phyloP scores from a whole-genome alignment of 64 coral and sea anemone species.

The Trachythela sp. region DNA sequence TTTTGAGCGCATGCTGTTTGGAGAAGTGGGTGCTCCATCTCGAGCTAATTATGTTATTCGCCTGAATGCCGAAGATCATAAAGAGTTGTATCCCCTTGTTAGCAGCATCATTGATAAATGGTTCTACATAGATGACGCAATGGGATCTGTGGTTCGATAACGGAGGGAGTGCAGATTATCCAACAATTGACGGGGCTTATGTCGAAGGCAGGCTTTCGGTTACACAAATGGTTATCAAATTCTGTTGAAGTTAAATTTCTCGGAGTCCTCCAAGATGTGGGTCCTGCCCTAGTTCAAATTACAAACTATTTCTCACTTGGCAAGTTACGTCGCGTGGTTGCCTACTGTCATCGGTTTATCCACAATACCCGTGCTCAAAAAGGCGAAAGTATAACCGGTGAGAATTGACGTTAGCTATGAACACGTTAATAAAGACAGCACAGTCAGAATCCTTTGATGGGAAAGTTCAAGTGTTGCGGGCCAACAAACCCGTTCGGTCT shows the following conservation, averaged over 20 bases:
- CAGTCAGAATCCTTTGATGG: too few species aligned
- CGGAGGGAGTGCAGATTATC: neutral
- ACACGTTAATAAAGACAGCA: too few species aligned
- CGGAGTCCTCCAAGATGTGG: neutral
- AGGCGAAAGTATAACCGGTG: too few species aligned
- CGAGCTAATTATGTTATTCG: constrained; percentile 24
- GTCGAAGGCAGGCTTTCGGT: constrained; percentile 45
- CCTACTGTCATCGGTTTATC: too few species aligned
- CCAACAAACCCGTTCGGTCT: too few species aligned
- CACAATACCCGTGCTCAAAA: too few species aligned
- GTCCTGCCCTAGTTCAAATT: too few species aligned
- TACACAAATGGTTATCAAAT: constrained; percentile 49
- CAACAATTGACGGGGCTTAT: neutral
- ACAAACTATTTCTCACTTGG: too few species aligned
- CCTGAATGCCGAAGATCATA: constrained; percentile 7
- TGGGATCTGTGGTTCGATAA: neutral
- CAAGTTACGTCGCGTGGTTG: too few species aligned
- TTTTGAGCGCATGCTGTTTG: too few species aligned
- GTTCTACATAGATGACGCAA: constrained; percentile 57
- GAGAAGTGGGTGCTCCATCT: constrained; percentile 50
- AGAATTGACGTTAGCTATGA: too few species aligned
- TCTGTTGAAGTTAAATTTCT: neutral
- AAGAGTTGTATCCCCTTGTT: neutral
- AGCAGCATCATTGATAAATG: neutral
- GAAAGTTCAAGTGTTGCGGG: too few species aligned